Evolutionary conservation across 1,140 invertebrate genomes (phyloP).

Genomic region (Pachypsylla venusta): DNA sequence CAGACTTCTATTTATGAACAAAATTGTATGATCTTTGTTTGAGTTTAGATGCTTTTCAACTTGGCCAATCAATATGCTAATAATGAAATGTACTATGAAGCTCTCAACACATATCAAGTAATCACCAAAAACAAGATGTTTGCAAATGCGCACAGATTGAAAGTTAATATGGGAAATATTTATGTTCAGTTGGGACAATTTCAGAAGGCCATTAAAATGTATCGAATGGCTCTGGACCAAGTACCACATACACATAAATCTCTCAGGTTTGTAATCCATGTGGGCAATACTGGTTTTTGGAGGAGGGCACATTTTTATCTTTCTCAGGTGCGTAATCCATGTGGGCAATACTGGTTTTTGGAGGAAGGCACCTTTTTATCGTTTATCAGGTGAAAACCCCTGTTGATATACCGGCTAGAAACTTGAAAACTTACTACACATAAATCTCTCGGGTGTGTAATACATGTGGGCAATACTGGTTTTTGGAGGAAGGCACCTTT

Average conservation of each 20-base stretch:
- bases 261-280: constrained; percentile 69
- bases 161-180: constrained; percentile 98
- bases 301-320: too few species aligned
- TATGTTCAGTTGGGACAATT: constrained; percentile 90
- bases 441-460: too few species aligned
- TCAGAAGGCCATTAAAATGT: constrained; percentile 92
- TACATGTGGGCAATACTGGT: too few species aligned
- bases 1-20: neutral
- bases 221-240: constrained; percentile 92
- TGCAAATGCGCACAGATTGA: constrained; percentile 74
- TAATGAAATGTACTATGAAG: constrained; percentile 91
- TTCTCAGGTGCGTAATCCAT: too few species aligned
- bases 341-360: too few species aligned
- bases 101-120: constrained; percentile 85
- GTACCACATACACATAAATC: constrained; percentile 83
- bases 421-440: too few species aligned
- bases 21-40: constrained; percentile 13
- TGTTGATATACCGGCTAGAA: too few species aligned
- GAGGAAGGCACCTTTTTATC: too few species aligned
- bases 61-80: constrained; percentile 82
- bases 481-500: too few species aligned
- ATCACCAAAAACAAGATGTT: constrained; percentile 75
- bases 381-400: too few species aligned
- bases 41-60: constrained; percentile 74
- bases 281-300: too few species aligned